phyloP scores from a whole-genome alignment of 2,797 vertebrate species.

The Phalanger gymnotis region DNA sequence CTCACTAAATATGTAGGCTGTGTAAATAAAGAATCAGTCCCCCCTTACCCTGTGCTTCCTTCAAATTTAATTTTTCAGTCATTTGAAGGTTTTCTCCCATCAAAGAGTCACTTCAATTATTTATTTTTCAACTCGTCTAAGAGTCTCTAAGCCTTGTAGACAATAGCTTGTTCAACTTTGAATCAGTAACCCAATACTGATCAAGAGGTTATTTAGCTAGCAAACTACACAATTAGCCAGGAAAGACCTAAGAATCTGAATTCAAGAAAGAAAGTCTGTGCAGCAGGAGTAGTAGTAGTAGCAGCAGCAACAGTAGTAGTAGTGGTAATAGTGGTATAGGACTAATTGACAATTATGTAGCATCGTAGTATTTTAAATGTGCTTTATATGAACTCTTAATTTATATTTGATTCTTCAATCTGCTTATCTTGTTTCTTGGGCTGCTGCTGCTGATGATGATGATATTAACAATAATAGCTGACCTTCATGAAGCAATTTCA shows the following conservation, averaged over 20 bases:
- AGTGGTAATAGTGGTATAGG: background rate
- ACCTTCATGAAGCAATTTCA: background rate
- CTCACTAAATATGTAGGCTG: background rate
- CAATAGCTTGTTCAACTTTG: background rate
- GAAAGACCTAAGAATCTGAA: background rate
- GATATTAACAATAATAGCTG: background rate
- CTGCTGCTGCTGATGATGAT: background rate
- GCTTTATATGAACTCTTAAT: background rate
- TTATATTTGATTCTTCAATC: background rate
- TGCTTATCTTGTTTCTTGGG: background rate
- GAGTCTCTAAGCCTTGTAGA: background rate
- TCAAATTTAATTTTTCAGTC: background rate
- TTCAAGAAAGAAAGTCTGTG: background rate
- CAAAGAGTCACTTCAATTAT: background rate
- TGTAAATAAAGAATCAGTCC: background rate
- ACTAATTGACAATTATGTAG: background rate
- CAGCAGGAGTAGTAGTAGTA: background rate
- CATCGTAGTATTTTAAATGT: background rate
- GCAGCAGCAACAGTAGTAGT: too few relatives aligned
- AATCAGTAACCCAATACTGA: background rate
- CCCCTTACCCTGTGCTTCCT: background rate
- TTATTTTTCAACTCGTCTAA: background rate
- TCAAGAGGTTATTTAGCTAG: background rate
- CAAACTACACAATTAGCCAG: background rate
- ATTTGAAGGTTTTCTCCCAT: background rate